Evolutionary conservation across 2,888 invertebrate species (phyloP), one percentile per base, ranked within the genome.

Genomic region (Cerastis rubricosa): DNA sequence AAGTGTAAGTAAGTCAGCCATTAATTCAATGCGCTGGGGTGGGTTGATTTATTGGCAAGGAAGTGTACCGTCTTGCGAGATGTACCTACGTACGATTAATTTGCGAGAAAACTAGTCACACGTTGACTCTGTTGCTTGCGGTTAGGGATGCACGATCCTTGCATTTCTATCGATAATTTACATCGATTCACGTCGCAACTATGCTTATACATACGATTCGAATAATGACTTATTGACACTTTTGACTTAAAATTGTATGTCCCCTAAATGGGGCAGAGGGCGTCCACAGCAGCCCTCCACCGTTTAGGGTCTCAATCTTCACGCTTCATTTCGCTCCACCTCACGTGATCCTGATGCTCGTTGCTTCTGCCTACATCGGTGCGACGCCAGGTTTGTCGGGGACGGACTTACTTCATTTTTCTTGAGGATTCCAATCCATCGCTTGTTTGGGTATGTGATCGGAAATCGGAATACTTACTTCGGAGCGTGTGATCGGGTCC

Each of bases 1-100:
- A 65, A 82, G 81, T 82, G 85, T 87, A 87, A 88, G 85, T 88
- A 87, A 87, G 82, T 84, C 81, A 79, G 70, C 87, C 76, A 86
- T 86, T 87, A 87, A 87, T 86, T 85, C 78, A 85, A 81, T 85
- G 86, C 66, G 86, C 75, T 71, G 78, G 82, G 87, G 80, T 75
- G 83, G 72, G 66, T 74, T 75, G 83, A 87, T 86, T 87, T 87
- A 87, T 85, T 74, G 83, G 73, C 73, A 63, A 75, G 76, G 83
- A 87, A 61, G 85, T 86, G 80, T 80, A 80, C 51, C 82, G 73
- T 87, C 87, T 87, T 87, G 74, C 54, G 73, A 71, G 84, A 78
- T 86, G 84, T 7, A 57, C 57, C 19, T 35, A 61, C 29, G 59
- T 61, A 29, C 11, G 29, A 59, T 17, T 74, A 72, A 77, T 74